These are phyloP conservation scores for Temnothorax unifasciatus DNA, from an alignment of 2,888 invertebrate genomes.

Conservation along the genomic window DNA sequence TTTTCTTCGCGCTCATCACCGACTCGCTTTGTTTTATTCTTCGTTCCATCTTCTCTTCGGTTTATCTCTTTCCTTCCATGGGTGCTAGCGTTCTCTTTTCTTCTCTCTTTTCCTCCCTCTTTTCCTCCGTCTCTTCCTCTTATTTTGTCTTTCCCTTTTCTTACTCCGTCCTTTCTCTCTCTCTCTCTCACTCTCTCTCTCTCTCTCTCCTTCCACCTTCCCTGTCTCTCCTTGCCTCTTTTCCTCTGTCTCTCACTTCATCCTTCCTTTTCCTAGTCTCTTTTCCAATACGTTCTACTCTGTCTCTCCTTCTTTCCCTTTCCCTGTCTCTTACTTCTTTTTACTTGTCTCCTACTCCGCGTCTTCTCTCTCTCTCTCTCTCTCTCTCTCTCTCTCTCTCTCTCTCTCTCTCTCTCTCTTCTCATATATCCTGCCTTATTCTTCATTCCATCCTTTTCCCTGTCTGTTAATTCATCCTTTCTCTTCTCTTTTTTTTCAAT, in stretches of 20 bases:
- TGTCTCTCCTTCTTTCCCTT: constrained; percentile 38
- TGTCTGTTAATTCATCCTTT: constrained; percentile 20
- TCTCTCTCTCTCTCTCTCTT: background rate
- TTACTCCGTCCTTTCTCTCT: background rate
- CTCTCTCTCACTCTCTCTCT: too few relatives aligned
- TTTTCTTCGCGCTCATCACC: constrained; percentile 4
- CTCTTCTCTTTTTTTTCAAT: constrained; percentile 31
- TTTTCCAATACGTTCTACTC: constrained; percentile 13
- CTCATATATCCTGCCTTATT: background rate
- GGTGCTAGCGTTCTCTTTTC: constrained; percentile 12
- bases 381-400: background rate
- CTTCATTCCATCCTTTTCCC: constrained; percentile 39
- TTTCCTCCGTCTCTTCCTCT: constrained; percentile 15
- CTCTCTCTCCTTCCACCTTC: constrained; percentile 14
- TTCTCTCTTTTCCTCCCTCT: constrained; percentile 6
- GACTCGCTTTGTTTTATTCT: constrained; percentile 35
- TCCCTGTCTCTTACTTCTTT: constrained; percentile 38
- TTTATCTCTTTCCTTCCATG: constrained; percentile 33
- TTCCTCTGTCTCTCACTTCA: constrained; percentile 34
- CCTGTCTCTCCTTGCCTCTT: constrained; percentile 43
- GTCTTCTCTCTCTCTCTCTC: constrained; percentile 31
- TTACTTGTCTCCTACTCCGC: constrained; percentile 17
- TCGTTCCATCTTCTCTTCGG: constrained; percentile 7
- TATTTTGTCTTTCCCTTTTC: constrained; percentile 19
- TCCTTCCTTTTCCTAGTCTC: constrained; percentile 34